Percentiles rank a stretch among this genome's conserved stretches.
phyloP scores from a whole-genome alignment of 1,140 invertebrate species.

The Platorchestia sp. region DNA sequence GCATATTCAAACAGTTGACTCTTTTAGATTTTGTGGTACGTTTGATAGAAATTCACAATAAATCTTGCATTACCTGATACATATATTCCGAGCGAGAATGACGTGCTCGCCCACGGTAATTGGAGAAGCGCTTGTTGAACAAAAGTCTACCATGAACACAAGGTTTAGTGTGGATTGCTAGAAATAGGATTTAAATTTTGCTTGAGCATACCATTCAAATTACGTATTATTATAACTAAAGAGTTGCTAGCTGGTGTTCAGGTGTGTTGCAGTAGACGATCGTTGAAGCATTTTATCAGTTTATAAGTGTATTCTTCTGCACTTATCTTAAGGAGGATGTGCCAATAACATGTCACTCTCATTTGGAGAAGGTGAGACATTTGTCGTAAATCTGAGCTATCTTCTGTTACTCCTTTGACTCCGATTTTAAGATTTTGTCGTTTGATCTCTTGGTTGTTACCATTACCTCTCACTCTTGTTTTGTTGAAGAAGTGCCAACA shows the following conservation, averaged over 20 bases:
- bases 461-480: too few relatives aligned
- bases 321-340: too few relatives aligned
- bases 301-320: too few relatives aligned
- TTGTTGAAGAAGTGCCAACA: too few relatives aligned
- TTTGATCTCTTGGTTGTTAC: too few relatives aligned
- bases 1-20: neutral
- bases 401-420: too few relatives aligned
- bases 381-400: too few relatives aligned
- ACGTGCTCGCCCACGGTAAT: neutral
- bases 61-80: neutral
- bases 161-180: neutral
- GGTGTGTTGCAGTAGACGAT: too few relatives aligned
- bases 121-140: neutral
- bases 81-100: neutral
- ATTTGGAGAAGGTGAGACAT: too few relatives aligned
- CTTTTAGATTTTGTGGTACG: neutral
- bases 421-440: too few relatives aligned
- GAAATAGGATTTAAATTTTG: neutral
- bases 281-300: too few relatives aligned
- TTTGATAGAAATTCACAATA: neutral
- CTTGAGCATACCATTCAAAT: neutral
- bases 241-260: neutral
- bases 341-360: too few relatives aligned
- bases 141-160: neutral
- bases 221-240: neutral